A percentile compares a stretch with the other conserved stretches of the same genome.
These are phyloP conservation scores for Chironomus striatipennis DNA, from an alignment of 1,140 invertebrate species.

Conservation along the genomic window DNA sequence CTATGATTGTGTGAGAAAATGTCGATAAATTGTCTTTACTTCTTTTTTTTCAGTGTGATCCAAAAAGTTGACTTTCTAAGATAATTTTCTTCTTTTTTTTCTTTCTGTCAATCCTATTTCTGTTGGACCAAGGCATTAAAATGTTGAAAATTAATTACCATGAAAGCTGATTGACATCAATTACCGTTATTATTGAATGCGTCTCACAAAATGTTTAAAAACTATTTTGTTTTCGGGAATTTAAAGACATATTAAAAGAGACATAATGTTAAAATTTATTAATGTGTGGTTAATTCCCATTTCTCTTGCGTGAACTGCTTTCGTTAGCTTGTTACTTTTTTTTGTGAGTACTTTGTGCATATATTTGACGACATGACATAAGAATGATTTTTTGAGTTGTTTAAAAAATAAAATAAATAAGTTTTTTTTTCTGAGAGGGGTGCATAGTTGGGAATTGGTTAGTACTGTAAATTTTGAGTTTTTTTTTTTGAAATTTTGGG, in stretches of 20 bases:
- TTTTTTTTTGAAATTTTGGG: no score
- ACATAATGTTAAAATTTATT: background rate
- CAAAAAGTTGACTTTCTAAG: no score
- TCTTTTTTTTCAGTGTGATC: no score
- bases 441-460: no score
- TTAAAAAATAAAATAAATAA: background rate
- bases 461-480: no score
- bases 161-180: background rate
- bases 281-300: background rate
- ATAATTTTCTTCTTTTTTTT: no score
- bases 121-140: no score
- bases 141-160: background rate
- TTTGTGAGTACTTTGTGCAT: background rate
- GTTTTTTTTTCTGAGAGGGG: no score
- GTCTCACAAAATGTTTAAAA: background rate
- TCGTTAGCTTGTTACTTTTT: background rate
- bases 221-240: background rate
- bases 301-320: background rate
- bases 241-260: background rate
- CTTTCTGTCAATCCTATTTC: no score
- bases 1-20: no score
- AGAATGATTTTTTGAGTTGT: background rate
- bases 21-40: no score
- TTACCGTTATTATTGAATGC: slow-evolving; percentile 3
- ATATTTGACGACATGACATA: background rate